Evolutionary conservation across 2,888 invertebrate species (phyloP), one percentile per base, ranked within the genome.

Genomic region (Tenthredo scrophulariae): DNA sequence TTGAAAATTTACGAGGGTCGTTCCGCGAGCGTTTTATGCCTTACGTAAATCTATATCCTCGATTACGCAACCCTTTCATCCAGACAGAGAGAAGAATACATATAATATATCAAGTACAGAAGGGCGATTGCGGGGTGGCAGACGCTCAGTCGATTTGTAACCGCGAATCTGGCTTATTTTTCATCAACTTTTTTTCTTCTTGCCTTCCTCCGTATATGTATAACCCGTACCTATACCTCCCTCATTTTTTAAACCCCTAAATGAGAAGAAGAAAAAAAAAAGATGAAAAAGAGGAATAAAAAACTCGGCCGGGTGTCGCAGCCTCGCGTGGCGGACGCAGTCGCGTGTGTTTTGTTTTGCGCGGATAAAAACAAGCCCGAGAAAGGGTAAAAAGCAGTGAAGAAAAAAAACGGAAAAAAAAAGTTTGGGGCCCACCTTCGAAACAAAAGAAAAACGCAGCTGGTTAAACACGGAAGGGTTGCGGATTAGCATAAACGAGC

Each of bases 381-480:
- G 85, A 72, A 85, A 83, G 83, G 83, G 83, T 67, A 83, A 85
- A 84, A 84, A 75, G 72, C 26, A 18, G 54, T 18, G 46, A n/a
- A n/a, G 37, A 67, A 82, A 22, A 54, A 84, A 80, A 84, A 75
- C 0, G 37, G 37, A 67, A 82, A 22, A 54, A 84, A 79, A 84
- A 84, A 84, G 65, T 22, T 18, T 15, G 22, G 26, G n/a, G 29
- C 29, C 84, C 72, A 37, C n/a, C 33, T 62, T n/a, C 37, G 89
- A 90, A 88, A 92, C 91, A 91, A 92, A 91, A 88, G 87, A 84
- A 85, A 50, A 89, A 87, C 88, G 90, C 92, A 92, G 92, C 92
- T 92, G 92, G 92, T 91, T 92, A 92, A 90, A 91, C 88, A 90
- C 88, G 90, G 90, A 92, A 92, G 92, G 92, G 92, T 92, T 90